Conservation (phyloP, 2,797 vertebrate species). For the Monodelphis domestica region DNA sequence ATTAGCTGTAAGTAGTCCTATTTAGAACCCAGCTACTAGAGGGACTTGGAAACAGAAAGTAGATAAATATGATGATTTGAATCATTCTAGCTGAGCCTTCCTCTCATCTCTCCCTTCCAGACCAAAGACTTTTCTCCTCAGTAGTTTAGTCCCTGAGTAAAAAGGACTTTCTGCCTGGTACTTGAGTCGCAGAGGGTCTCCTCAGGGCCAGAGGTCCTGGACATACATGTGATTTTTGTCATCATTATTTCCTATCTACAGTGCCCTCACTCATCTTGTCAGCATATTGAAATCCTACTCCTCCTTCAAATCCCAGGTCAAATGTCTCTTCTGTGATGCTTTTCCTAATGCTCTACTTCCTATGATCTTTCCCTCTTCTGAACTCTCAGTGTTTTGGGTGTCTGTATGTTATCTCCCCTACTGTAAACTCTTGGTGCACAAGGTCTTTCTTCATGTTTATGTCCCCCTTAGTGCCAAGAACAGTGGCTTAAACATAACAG, state of each 20-base stretch:
- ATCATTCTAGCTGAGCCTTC: not conserved
- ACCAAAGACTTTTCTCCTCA: not conserved
- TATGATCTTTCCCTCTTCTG: not conserved
- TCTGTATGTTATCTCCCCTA: not conserved
- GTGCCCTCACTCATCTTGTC: not conserved
- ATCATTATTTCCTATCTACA: not conserved
- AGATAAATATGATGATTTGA: not conserved
- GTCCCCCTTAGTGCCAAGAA: not conserved
- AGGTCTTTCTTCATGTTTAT: not conserved
- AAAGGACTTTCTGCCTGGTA: not conserved
- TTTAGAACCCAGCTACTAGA: slow-evolving; percentile 10
- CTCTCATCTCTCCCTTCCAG: not conserved
- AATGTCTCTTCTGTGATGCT: not conserved
- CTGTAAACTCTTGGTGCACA: not conserved
- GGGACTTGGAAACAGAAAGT: not conserved
- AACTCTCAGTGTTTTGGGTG: not conserved
- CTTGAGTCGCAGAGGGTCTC: not conserved
- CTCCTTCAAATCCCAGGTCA: not conserved
- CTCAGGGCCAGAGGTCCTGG: not conserved
- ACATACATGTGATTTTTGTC: not conserved
- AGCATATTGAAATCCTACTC: not conserved
- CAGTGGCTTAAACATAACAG: not conserved
- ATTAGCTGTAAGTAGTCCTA: slow-evolving; percentile 1
- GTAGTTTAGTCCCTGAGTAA: not conserved
- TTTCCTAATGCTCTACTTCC: not conserved